Base-by-base conservation (phyloP, 2,888 invertebrate genomes). In the Elgonia sp. region DNA sequence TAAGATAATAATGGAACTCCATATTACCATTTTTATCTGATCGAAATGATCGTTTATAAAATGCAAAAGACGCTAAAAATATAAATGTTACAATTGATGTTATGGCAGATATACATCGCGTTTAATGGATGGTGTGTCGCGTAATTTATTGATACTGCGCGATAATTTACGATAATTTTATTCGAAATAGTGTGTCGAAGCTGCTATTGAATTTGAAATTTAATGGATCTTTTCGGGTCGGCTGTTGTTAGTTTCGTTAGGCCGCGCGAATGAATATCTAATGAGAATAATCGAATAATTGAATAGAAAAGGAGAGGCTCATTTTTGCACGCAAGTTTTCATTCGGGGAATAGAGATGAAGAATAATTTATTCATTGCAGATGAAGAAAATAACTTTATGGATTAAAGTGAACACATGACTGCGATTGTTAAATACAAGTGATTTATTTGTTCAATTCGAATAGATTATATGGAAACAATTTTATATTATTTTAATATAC, bases 21-120 rank as follows among this genome's bases (percentile, higher is more conserved):
- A 53, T 79, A 82, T 86, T 86, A 86, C 82, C 86, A 86, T 86
- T 86, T 86, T 86, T 86, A 82, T 86, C 86, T 72, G 72, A 86
- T 82, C 72, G 77, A 72, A 79, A 77, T 86, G 65, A 86, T 86
- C 86, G 86, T 86, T 86, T 82, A 70, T 65, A 77, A 81, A 82
- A 75, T 80, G 80, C 75, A 69, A 81, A 79, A 46, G 57, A 62
- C 60, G 77, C 62, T 69, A 39, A 76, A 81, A 86, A 76, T 86
- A 75, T 70, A 50, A 85, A 81, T 75, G 73, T 70, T 62, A 40
- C 80, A 10, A 76, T 69, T 76, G 83, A 76, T 69, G 69, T 76
- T 69, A 67, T 67, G 69, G 75, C 21, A 29, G 55, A 29, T 29
- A 82, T 73, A 72, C 29, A 81, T 67, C 69, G 69, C 50, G n/a